These are phyloP conservation scores for Decapterus maruadsi DNA, from an alignment of 2,797 vertebrate species.

Conservation along the genomic window DNA sequence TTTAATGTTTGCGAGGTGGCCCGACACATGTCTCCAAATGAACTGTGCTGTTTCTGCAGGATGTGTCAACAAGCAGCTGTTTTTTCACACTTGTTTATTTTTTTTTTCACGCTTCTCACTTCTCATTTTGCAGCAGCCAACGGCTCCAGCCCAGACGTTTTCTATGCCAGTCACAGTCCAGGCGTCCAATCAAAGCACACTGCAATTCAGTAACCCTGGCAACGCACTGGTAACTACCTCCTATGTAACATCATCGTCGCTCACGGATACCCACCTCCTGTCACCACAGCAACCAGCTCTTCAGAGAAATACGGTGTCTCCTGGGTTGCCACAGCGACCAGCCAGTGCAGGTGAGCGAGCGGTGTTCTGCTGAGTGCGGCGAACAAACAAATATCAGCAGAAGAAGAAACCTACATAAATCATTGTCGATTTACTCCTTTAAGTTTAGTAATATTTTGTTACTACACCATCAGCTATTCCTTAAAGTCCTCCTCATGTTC, in stretches of 20 bases:
- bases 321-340: constrained; percentile 96
- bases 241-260: constrained; percentile 93
- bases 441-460: neutral
- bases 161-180: constrained; percentile 98
- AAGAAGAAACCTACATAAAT: neutral
- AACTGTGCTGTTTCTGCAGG: neutral
- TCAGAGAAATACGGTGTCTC: constrained; percentile 96
- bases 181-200: constrained; percentile 93
- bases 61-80: neutral
- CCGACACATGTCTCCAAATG: neutral
- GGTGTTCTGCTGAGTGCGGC: constrained; percentile 27
- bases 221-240: constrained; percentile 96
- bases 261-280: constrained; percentile 95
- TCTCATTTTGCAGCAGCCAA: constrained; percentile 85
- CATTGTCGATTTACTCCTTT: too few species aligned
- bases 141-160: constrained; percentile 93
- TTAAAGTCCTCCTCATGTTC: constrained; percentile 4
- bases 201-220: constrained; percentile 96
- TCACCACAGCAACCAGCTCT: constrained; percentile 94
- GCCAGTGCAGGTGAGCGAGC: constrained; percentile 92
- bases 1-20: too few species aligned
- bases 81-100: neutral
- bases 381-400: constrained; percentile 10
- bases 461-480: neutral
- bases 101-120: neutral